Percentiles rank a stretch among this genome's conserved stretches.
These are phyloP conservation scores for Tupiocoris notatus DNA, from an alignment of 2,888 invertebrate genomes.

Conservation along the genomic window DNA sequence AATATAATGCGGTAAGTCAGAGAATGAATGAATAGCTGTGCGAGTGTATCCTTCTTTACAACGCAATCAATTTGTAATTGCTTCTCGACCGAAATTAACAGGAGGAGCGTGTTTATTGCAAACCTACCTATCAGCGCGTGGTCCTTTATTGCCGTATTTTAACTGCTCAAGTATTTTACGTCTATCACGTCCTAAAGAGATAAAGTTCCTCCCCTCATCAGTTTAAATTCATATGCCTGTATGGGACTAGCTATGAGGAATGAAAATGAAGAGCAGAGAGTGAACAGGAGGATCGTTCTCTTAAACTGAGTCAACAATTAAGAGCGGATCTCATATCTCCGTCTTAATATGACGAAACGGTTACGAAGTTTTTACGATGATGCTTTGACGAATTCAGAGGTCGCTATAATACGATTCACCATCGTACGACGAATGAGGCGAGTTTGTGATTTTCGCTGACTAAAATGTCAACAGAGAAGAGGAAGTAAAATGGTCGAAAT, in stretches of 20 bases:
- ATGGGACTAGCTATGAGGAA: background rate
- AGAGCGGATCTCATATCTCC: conserved; percentile 18
- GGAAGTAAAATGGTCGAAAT: too few species aligned
- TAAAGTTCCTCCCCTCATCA: conserved; percentile 26
- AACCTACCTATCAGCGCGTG: conserved; percentile 38
- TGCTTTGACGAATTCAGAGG: background rate
- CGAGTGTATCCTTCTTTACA: conserved; percentile 32
- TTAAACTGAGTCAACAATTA: conserved; percentile 30
- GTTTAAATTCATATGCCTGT: conserved; percentile 41
- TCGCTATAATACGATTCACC: background rate
- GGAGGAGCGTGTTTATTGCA: conserved; percentile 33
- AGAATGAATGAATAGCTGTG: conserved; percentile 15
- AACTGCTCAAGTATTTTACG: conserved; percentile 41
- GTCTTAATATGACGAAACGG: conserved; percentile 8
- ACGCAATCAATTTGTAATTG: conserved; percentile 42
- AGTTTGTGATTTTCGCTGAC: background rate
- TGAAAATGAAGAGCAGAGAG: too few species aligned
- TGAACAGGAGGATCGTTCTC: background rate
- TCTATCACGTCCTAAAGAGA: conserved; percentile 30
- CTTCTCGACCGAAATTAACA: conserved; percentile 43
- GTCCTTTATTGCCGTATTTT: conserved; percentile 41
- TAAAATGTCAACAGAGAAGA: too few species aligned
- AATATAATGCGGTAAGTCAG: conserved; percentile 36
- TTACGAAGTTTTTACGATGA: conserved; percentile 16
- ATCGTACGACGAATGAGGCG: background rate